A percentile compares a stretch with the other conserved stretches of the same genome.
phyloP scores from a whole-genome alignment of 2,888 invertebrate genomes.

The Zeuzera pyrina region DNA sequence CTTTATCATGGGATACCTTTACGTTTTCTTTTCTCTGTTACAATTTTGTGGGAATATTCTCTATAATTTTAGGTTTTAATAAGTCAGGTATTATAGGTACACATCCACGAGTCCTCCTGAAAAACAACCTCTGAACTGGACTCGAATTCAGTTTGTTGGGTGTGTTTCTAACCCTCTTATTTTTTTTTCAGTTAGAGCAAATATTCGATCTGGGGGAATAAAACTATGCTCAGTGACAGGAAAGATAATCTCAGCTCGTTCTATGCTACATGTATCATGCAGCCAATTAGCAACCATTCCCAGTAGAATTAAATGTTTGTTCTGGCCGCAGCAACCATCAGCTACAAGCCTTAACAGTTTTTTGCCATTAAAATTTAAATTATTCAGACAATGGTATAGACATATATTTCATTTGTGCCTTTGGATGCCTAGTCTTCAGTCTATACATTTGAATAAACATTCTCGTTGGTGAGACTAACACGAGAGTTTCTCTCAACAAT shows the following conservation, averaged over 20 bases:
- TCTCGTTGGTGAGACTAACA: background rate
- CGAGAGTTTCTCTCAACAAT: conserved; percentile 7
- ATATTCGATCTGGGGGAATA: background rate
- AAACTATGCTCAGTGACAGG: background rate
- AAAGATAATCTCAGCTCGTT: background rate
- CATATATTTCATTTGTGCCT: background rate
- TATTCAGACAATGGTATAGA: conserved; percentile 1
- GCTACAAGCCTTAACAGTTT: conserved; percentile 6
- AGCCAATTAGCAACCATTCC: conserved; percentile 8
- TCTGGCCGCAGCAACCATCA: conserved; percentile 8
- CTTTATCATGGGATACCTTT: too few relatives aligned
- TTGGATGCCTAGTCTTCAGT: background rate
- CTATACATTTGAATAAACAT: background rate
- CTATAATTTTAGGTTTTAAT: too few relatives aligned
- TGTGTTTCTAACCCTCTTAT: background rate
- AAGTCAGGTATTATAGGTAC: too few relatives aligned
- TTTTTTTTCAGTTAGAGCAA: background rate
- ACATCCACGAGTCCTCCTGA: too few relatives aligned
- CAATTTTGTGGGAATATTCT: too few relatives aligned
- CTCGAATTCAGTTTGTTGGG: too few relatives aligned
- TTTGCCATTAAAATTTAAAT: conserved; percentile 1
- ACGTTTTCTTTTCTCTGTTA: too few relatives aligned
- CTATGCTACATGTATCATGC: background rate
- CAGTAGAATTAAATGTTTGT: conserved; percentile 9
- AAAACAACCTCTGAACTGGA: too few relatives aligned